Base-by-base conservation (phyloP, 1,140 invertebrate species). In the Elymnias hypermnestra region DNA sequence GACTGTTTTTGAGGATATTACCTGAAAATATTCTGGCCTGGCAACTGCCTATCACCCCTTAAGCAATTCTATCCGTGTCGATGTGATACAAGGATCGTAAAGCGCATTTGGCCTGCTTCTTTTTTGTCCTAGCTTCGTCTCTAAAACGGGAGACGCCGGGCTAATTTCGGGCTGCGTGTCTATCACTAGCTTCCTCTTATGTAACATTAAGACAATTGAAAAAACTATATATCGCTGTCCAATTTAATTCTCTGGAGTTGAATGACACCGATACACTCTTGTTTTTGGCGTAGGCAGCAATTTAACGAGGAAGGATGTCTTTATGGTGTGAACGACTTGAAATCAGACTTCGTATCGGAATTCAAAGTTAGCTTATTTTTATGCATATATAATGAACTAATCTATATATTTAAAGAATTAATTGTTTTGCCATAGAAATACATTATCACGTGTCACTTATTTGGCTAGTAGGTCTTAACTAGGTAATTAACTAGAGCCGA, bases 61-160 rank as follows among this genome's bases (percentile, higher is more conserved):
- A n/a, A n/a, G n/a, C n/a, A n/a, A n/a, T n/a, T n/a, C n/a, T n/a
- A n/a, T n/a, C n/a, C n/a, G n/a, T n/a, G n/a, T n/a, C n/a, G n/a
- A n/a, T n/a, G n/a, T n/a, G n/a, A n/a, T n/a, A n/a, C n/a, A n/a
- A n/a, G n/a, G n/a, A n/a, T n/a, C n/a, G 53, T 58, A 60, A 55
- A 57, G 55, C 59, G 53, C 57, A 58, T 55, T 60, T 44, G 51
- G 57, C 53, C 57, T 53, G 55, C 38, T 70, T 70, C 13, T 69
- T 76, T 74, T 77, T 81, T 74, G 73, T 70, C 66, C 58, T 59
- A 49, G 67, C 56, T 51, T 58, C 60, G 63, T 51, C 57, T 75
- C 72, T 77, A 81, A 73, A 70, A 75, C 69, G 52, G 72, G 62
- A 57, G 57, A 56, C 68, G 61, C 44, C 57, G 59, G 48, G 55